phyloP scores from a whole-genome alignment of 1,140 invertebrate species.

The Eueides isabella region DNA sequence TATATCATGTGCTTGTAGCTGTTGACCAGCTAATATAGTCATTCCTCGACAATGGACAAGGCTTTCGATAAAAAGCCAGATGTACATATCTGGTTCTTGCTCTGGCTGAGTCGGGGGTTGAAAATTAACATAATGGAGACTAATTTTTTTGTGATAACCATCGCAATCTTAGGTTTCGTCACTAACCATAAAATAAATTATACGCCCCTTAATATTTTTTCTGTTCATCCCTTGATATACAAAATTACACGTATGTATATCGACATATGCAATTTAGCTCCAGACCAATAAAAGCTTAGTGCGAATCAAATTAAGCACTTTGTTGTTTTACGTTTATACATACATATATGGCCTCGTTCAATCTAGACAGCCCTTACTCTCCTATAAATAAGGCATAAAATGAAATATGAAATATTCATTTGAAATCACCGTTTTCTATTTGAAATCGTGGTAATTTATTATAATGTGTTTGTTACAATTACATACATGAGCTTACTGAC shows the following conservation, averaged over 20 bases:
- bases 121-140: too few species aligned
- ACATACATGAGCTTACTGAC: conserved; percentile 24
- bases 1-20: too few species aligned
- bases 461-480: conserved; percentile 39
- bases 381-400: neutral
- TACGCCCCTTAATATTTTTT: too few species aligned
- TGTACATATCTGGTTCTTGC: too few species aligned
- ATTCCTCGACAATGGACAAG: too few species aligned
- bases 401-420: conserved; percentile 26
- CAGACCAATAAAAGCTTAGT: conserved; percentile 31
- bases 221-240: too few species aligned
- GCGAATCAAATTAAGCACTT: conserved; percentile 24
- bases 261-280: conserved; percentile 27
- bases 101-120: too few species aligned
- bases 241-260: neutral
- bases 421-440: conserved; percentile 36
- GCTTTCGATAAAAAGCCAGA: too few species aligned
- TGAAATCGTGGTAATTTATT: conserved; percentile 33
- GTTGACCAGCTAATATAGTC: too few species aligned
- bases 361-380: neutral
- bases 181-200: too few species aligned
- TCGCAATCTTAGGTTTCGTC: too few species aligned
- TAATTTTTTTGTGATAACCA: too few species aligned
- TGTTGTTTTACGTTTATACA: neutral
- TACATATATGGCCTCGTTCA: neutral